phyloP scores from a whole-genome alignment of 2,113 vertebrate genomes.

The Percina caprodes region DNA sequence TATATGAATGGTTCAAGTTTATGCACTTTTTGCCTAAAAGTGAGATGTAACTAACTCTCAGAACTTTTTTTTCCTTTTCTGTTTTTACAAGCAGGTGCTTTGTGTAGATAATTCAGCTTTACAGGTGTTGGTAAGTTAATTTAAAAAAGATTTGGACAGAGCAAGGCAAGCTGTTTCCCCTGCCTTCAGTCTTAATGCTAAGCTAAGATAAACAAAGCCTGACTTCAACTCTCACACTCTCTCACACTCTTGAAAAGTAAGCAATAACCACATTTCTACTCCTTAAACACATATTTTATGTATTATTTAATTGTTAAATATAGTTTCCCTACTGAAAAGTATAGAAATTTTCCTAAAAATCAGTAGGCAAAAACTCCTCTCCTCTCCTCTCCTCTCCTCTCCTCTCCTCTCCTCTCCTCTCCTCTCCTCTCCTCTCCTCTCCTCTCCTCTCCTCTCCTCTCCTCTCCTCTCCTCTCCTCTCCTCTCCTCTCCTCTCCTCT shows the following conservation, averaged over 20 bases:
- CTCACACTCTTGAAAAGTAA: neutral
- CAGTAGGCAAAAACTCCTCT: neutral
- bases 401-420: conserved; percentile 3
- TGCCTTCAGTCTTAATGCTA: neutral
- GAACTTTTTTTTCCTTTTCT: neutral
- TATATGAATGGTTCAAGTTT: neutral
- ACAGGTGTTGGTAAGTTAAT: neutral
- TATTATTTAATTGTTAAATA: neutral
- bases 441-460: conserved; percentile 16
- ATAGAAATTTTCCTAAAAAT: neutral
- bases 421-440: conserved; percentile 10
- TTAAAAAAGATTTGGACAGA: neutral
- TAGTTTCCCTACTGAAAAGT: neutral
- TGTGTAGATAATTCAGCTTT: neutral
- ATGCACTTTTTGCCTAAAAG: neutral
- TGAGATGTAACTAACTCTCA: neutral
- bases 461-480: no score
- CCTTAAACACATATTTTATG: neutral
- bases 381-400: neutral
- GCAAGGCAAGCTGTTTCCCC: neutral
- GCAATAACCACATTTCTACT: neutral
- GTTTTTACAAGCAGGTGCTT: neutral
- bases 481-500: neutral
- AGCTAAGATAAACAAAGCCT: neutral
- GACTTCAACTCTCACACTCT: neutral